Evolutionary conservation across 2,888 invertebrate species (phyloP), one percentile per base, ranked within the genome.

Genomic region (Lochmaea crataegi): DNA sequence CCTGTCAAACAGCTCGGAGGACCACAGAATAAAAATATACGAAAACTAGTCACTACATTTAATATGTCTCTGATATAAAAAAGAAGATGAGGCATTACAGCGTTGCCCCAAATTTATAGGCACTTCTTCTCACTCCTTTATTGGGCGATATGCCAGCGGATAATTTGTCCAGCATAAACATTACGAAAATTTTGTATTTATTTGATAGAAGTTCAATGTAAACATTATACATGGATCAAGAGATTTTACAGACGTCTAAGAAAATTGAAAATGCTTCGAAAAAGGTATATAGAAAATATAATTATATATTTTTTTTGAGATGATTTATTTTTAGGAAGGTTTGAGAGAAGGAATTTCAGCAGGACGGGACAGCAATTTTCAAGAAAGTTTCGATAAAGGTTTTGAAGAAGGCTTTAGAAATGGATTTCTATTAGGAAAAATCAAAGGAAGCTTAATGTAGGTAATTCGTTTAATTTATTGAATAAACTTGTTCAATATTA

Each of bases 341-440:
- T 73, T 80, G 67, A 72, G 90, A 81, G 92, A 94, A 84, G 94
- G 94, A 26, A 88, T 91, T 72, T 86, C 89, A 45, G 91, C 90
- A 82, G 94, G 94, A 0, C 88, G 90, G 76, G 88, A 90, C 18
- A 85, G 89, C 67, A 88, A 89, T 65, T 92, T 92, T 79, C 94
- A 94, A 86, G 83, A 88, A 22, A 90, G 92, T 82, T 94, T 94
- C 84, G 92, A 94, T 81, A 82, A 83, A 71, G 94, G 94, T 1
- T 94, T 92, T 83, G 85, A 86, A 73, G 90, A 91, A 81, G 94
- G 93, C 1, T 89, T 93, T 48, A 84, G 85, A 73, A 90, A 89
- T 79, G 92, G 91, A 16, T 88, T 92, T 70, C 82, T 88, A 72
- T 80, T 93, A 69, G 91, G 92, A 73, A 85, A 86, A 80, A 86